Percentiles rank a stretch among this genome's conserved stretches.
These are phyloP conservation scores for Nothoprocta pentlandii DNA, from an alignment of 2,113 vertebrate species.

Conservation along the genomic window DNA sequence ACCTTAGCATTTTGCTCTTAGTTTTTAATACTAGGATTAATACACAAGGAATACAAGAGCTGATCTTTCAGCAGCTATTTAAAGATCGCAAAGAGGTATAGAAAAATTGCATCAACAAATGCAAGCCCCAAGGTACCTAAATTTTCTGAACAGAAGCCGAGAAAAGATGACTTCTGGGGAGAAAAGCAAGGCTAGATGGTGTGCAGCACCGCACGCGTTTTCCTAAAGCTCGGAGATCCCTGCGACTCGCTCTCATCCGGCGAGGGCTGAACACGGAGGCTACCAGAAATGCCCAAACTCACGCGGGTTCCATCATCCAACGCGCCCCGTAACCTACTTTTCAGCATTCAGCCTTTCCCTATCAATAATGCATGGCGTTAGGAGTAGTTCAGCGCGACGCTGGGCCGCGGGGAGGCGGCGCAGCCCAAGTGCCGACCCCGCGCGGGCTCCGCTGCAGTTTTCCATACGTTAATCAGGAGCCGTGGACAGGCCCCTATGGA, in stretches of 20 bases:
- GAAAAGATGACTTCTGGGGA: neutral
- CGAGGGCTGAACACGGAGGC: neutral
- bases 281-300: constrained; percentile 25
- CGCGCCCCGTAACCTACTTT: constrained; percentile 64
- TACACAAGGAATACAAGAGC: neutral
- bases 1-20: neutral
- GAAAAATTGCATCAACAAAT: neutral
- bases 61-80: neutral
- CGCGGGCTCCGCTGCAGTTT: neutral
- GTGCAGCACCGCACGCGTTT: neutral
- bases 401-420: neutral
- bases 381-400: constrained; percentile 13
- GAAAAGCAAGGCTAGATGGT: neutral
- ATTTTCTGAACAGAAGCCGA: neutral
- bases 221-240: constrained; percentile 10
- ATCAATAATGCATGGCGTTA: constrained; percentile 57
- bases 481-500: neutral
- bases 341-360: constrained; percentile 26
- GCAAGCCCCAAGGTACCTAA: neutral
- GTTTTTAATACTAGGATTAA: neutral
- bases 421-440: no score
- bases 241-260: neutral
- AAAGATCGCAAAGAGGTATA: neutral
- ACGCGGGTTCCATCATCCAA: constrained; percentile 21
- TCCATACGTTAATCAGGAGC: accelerated